Evolutionary conservation across 2,888 invertebrate genomes (phyloP), one percentile per base, ranked within the genome.

Genomic region (Noctua fimbriata): DNA sequence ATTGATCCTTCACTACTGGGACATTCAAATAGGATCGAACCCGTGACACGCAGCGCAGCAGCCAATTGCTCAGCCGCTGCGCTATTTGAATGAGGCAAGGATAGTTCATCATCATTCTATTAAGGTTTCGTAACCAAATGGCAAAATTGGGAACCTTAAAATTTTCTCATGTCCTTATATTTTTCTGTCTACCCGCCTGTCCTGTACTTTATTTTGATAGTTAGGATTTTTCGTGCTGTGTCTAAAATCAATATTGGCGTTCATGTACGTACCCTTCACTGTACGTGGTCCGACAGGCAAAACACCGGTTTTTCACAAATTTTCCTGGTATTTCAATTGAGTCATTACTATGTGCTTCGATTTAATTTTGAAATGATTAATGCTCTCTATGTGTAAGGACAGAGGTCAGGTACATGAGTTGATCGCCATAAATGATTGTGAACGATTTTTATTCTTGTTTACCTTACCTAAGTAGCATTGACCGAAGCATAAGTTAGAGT

Each of bases 241-340:
- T 1, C 2, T 63, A 32, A 18, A 18, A 63, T 21, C 1, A 63
- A 32, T 21, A 32, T 63, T 63, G 18, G 9, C 63, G 9, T 32
- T 32, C 32, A 63, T 63, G 21, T 16, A 18, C 28, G 7, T 41
- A 41, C 14, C n/a, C n/a, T 66, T n/a, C 16, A 67, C 9, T 67
- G 9, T n/a, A 67, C 16, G 7, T 41, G 41, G 0, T n/a, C 24
- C 0, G n/a, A 44, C 12, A 67, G 16, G 16, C n/a, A 67, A 9
- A n/a, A 3, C n/a, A 1, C 16, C n/a, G 41, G 7, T 66, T 44
- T 32, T 32, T 52, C 24, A 47, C 16, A 12, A 63, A 36, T 10
- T 71, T 79, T 79, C 73, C 66, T 84, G 41, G n/a, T 82, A 47
- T 12, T 63, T 2, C 41, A 36, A 7, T 16, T n/a, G 47, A 63